These are phyloP conservation scores for Pentalonia nigronervosa DNA, from an alignment of 1,140 invertebrate species.

Conservation along the genomic window DNA sequence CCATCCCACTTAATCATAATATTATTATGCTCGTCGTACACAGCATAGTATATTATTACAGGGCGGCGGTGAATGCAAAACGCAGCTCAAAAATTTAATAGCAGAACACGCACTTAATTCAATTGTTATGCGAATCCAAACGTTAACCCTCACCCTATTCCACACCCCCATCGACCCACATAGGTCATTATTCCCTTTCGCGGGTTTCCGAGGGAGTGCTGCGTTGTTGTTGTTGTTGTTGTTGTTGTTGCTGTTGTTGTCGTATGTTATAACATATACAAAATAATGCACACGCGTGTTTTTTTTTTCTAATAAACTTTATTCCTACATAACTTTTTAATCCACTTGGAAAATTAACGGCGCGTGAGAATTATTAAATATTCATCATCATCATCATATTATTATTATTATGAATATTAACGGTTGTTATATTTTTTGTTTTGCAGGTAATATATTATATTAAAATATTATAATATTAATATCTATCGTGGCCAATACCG, in stretches of 20 bases:
- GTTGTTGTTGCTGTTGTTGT: no score
- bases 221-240: no score
- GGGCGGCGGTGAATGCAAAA: neutral
- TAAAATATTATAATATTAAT: neutral
- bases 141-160: neutral
- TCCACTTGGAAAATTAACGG: neutral
- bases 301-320: neutral
- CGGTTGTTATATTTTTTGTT: neutral
- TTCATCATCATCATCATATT: neutral
- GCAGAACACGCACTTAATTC: neutral
- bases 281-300: neutral
- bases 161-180: neutral
- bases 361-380: neutral
- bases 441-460: neutral
- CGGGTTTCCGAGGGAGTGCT: neutral
- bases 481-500: neutral
- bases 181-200: neutral
- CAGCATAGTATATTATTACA: neutral
- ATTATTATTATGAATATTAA: neutral
- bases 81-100: neutral
- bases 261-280: neutral
- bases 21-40: neutral
- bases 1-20: conserved; percentile 4
- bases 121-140: conserved; percentile 16
- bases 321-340: neutral